Percentiles rank a stretch among this genome's conserved stretches.
Evolutionary conservation across 1,140 invertebrate genomes (phyloP).

Genomic region (Trinorchestia longiramus): DNA sequence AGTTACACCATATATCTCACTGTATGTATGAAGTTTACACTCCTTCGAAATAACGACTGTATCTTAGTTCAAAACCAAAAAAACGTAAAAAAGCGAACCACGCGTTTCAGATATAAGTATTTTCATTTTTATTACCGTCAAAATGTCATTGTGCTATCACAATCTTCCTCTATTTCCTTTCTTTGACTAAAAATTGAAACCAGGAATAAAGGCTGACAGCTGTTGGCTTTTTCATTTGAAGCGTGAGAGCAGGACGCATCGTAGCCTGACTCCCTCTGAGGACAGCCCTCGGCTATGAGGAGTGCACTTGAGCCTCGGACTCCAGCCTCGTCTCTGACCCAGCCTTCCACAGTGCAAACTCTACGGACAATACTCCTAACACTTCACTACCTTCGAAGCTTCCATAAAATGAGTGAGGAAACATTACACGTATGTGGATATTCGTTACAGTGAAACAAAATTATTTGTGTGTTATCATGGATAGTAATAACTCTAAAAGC

Average conservation of each 20-base stretch:
- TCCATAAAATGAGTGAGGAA: neutral
- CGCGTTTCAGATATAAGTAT: neutral
- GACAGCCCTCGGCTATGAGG: neutral
- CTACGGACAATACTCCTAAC: neutral
- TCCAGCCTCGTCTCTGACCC: neutral
- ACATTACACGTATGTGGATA: neutral
- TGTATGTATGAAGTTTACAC: too few relatives aligned
- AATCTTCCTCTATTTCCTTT: neutral
- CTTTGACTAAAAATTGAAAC: neutral
- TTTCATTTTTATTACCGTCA: neutral
- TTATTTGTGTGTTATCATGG: neutral
- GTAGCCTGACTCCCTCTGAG: neutral
- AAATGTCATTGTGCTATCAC: neutral
- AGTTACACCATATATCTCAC: too few relatives aligned
- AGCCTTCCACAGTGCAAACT: neutral
- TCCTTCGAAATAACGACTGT: too few relatives aligned
- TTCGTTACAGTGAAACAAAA: neutral
- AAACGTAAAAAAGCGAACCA: neutral
- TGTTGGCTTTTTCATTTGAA: constrained; percentile 9
- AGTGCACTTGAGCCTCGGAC: neutral
- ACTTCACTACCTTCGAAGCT: neutral
- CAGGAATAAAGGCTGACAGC: neutral
- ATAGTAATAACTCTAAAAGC: neutral
- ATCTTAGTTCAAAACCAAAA: neutral
- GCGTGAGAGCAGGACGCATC: neutral